Conservation (phyloP, 2,888 invertebrate species). For the Pyrrhosoma nymphula region DNA sequence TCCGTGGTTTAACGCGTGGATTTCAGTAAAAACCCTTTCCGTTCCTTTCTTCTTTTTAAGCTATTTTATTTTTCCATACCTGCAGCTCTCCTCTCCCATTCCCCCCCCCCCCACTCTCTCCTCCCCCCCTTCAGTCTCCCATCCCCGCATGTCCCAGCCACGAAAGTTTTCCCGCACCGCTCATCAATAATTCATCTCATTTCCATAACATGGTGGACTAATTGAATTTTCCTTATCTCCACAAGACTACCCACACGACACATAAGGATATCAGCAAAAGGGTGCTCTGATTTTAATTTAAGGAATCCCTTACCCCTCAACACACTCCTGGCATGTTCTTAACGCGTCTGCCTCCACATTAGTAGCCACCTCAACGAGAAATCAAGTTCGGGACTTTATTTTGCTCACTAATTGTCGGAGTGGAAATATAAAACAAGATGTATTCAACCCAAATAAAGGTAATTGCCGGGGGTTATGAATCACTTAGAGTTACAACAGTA, state of each 20-base stretch:
- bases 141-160: background rate
- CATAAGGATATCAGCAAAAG: slow-evolving; percentile 18
- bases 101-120: background rate
- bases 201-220: slow-evolving; percentile 22
- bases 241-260: slow-evolving; percentile 28
- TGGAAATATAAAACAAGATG: background rate
- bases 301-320: background rate
- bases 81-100: background rate
- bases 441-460: no score
- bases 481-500: no score
- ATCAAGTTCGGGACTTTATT: background rate
- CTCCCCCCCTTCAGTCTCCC: background rate
- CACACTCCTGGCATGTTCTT: background rate
- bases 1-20: background rate
- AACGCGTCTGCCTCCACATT: background rate
- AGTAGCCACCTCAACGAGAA: background rate
- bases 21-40: background rate
- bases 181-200: slow-evolving; percentile 39
- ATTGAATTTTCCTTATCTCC: slow-evolving; percentile 36
- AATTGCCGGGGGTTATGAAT: no score
- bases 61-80: background rate
- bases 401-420: background rate
- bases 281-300: slow-evolving; percentile 22
- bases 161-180: background rate
- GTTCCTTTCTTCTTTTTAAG: background rate